Conservation (phyloP, 2,888 invertebrate genomes). For the Ashinkailepas kermadecensis region DNA sequence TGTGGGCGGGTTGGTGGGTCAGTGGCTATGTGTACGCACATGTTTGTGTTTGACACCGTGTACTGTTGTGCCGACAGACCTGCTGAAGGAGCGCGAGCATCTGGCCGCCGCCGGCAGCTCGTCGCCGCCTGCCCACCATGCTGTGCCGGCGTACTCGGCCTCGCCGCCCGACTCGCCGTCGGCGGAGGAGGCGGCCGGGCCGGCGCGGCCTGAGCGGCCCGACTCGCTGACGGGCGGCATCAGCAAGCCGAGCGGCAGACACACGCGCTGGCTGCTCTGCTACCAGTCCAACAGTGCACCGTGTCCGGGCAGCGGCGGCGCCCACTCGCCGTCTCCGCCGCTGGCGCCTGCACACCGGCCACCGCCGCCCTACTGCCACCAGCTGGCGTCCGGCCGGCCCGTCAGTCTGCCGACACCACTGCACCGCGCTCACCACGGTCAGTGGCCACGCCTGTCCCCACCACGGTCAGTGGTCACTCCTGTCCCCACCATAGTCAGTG, state of each 20-base stretch:
- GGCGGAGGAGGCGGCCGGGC: background rate
- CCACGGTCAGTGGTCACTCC: too few relatives aligned
- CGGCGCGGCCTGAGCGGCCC: slow-evolving; percentile 21
- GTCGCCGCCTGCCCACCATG: background rate
- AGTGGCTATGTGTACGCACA: too few relatives aligned
- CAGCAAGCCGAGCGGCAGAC: slow-evolving; percentile 54
- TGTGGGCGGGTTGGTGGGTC: too few relatives aligned
- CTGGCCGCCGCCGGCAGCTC: slow-evolving; percentile 46
- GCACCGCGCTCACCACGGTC: background rate
- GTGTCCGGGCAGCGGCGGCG: slow-evolving; percentile 48
- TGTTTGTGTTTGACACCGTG: too few relatives aligned
- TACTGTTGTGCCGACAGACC: slow-evolving; percentile 61
- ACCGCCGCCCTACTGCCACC: background rate
- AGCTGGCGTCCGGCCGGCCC: background rate
- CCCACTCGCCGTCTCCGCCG: slow-evolving; percentile 32
- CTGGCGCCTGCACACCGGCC: slow-evolving; percentile 21
- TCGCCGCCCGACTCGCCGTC: background rate
- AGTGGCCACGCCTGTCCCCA: background rate
- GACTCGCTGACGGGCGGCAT: slow-evolving; percentile 10
- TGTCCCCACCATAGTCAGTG: too few relatives aligned
- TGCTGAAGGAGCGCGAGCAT: slow-evolving; percentile 83
- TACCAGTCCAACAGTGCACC: slow-evolving; percentile 49
- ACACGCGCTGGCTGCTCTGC: slow-evolving; percentile 67
- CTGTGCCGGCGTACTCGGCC: background rate
- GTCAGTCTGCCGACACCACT: slow-evolving; percentile 6